These are phyloP conservation scores for Spatulosminthurus flaviceps DNA, from an alignment of 2,888 invertebrate genomes.

Conservation along the genomic window DNA sequence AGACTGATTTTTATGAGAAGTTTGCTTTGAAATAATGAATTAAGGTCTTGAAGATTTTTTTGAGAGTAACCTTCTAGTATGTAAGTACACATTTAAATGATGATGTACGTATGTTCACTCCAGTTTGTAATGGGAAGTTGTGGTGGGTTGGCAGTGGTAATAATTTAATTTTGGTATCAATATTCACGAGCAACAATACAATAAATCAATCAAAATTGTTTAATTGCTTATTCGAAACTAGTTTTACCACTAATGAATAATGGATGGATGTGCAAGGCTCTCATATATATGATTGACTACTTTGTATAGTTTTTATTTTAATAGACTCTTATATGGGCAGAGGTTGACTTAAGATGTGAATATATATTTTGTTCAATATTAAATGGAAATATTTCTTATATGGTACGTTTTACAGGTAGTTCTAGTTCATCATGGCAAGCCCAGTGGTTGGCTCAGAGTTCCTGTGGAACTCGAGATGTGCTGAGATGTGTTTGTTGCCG, in stretches of 20 bases:
- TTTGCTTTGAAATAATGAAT: no score
- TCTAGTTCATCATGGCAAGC: slow-evolving; percentile 84
- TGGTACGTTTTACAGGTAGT: slow-evolving; percentile 50
- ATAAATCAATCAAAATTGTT: slow-evolving; percentile 48
- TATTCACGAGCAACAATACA: slow-evolving; percentile 45
- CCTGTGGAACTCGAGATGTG: slow-evolving; percentile 94
- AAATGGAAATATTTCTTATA: neutral
- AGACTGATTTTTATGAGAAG: no score
- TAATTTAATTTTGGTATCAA: slow-evolving; percentile 50
- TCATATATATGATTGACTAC: neutral
- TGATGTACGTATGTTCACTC: no score
- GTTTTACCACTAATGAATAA: slow-evolving; percentile 49
- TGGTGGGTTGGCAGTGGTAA: slow-evolving; percentile 47
- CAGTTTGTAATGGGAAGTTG: no score
- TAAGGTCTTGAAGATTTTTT: no score
- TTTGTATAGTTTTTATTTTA: neutral
- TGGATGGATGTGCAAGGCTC: slow-evolving; percentile 31
- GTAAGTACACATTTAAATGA: no score
- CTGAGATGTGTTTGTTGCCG: slow-evolving; percentile 98
- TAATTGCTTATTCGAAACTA: slow-evolving; percentile 50
- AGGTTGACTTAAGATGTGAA: neutral
- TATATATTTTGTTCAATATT: neutral
- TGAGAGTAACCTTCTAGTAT: neutral
- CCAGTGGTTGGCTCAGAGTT: slow-evolving; percentile 96
- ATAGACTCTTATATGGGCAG: neutral